A percentile compares a stretch with the other conserved stretches of the same genome.
phyloP scores from a whole-genome alignment of 2,113 vertebrate genomes.

The Anarrhichthys ocellatus region DNA sequence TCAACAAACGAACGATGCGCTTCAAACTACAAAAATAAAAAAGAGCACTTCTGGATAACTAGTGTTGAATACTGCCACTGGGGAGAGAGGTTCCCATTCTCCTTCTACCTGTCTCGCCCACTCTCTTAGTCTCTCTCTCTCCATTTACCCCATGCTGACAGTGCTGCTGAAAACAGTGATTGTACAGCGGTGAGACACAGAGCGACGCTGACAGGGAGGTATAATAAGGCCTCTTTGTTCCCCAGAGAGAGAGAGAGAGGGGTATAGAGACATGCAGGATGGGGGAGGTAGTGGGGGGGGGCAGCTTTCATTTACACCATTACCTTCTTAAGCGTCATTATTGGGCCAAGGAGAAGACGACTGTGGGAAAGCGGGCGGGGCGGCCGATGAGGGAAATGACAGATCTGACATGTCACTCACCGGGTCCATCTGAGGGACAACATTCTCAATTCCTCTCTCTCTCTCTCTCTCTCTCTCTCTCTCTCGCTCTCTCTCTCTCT shows the following conservation, averaged over 20 bases:
- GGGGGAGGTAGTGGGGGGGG: constrained; percentile 8
- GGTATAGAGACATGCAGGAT: constrained; percentile 60
- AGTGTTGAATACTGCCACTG: constrained; percentile 56
- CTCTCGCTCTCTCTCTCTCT: constrained; percentile 13
- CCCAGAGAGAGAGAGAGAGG: constrained; percentile 59
- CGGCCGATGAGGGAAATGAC: constrained; percentile 62
- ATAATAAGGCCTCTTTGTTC: constrained; percentile 84
- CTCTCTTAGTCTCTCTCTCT: constrained; percentile 56
- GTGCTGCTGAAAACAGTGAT: constrained; percentile 82
- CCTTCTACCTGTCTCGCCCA: constrained; percentile 58
- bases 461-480: constrained; percentile 1
- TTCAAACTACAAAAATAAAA: constrained; percentile 55
- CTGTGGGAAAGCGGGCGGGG: constrained; percentile 78
- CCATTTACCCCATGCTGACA: constrained; percentile 79
- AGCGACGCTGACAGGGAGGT: constrained; percentile 77
- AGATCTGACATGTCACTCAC: constrained; percentile 74
- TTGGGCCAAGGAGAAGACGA: constrained; percentile 76
- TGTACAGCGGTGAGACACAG: constrained; percentile 79
- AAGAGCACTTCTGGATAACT: constrained; percentile 65
- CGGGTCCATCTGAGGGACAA: constrained; percentile 67
- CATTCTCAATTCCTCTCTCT: constrained; percentile 41
- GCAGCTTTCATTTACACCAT: constrained; percentile 84
- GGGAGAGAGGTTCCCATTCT: constrained; percentile 59
- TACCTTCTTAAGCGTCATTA: constrained; percentile 87
- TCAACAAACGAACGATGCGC: constrained; percentile 49